Evolutionary conservation across 2,888 invertebrate species (phyloP).

Genomic region (Leptothorax acervorum): DNA sequence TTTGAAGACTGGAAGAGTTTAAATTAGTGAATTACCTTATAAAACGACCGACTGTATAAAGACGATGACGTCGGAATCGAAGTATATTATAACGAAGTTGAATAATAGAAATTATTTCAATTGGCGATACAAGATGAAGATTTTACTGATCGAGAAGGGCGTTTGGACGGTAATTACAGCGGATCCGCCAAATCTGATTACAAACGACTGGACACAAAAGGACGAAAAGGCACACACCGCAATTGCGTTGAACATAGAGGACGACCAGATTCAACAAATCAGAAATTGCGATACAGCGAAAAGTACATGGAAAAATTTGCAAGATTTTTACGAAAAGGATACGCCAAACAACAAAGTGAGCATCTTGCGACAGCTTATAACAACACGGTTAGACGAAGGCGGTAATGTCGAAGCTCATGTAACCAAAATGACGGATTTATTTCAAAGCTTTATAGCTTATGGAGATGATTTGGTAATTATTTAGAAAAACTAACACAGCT

Average conservation of each 20-base stretch:
- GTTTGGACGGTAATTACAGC: background rate
- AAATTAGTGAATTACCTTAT: background rate
- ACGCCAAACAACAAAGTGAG: slow-evolving; percentile 9
- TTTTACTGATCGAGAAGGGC: background rate
- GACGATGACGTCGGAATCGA: too few relatives aligned
- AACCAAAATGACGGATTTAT: slow-evolving; percentile 8
- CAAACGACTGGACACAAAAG: background rate
- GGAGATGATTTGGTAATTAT: slow-evolving; percentile 13
- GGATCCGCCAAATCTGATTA: slow-evolving; percentile 3
- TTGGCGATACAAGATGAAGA: slow-evolving; percentile 16
- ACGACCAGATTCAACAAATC: slow-evolving; percentile 35
- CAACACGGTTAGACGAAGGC: slow-evolving; percentile 5
- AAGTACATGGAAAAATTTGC: slow-evolving; percentile 6
- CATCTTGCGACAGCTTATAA: slow-evolving; percentile 13
- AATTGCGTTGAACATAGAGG: slow-evolving; percentile 33
- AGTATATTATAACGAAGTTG: background rate
- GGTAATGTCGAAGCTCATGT: background rate
- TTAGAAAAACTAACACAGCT: too few relatives aligned
- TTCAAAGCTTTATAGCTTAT: background rate
- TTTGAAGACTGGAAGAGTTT: background rate
- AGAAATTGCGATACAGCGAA: slow-evolving; percentile 13
- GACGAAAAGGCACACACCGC: slow-evolving; percentile 29
- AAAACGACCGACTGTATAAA: background rate
- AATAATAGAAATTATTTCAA: background rate
- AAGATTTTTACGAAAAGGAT: slow-evolving; percentile 7